Conservation (phyloP, 2,797 vertebrate genomes). For the Percopsis omiscomaycus region DNA sequence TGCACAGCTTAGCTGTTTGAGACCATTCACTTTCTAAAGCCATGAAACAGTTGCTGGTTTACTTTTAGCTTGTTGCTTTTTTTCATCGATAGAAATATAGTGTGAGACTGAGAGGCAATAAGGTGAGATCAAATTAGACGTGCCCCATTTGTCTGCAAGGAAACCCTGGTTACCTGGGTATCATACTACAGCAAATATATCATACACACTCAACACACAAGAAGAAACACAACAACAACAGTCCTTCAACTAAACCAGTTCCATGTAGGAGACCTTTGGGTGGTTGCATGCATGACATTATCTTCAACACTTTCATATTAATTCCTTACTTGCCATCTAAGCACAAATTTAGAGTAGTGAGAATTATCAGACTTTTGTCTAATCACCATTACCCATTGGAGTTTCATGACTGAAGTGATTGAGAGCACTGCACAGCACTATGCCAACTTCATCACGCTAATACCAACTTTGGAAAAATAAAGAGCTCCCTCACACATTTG, state of each 20-base stretch:
- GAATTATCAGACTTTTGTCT: neutral
- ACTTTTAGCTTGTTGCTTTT: constrained; percentile 20
- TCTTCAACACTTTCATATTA: too few relatives aligned
- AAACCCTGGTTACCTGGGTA: neutral
- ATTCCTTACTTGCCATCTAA: neutral
- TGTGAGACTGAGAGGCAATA: constrained; percentile 4
- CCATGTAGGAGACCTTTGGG: too few relatives aligned
- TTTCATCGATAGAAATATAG: constrained; percentile 12
- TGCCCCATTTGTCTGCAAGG: constrained; percentile 17
- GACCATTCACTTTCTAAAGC: constrained; percentile 1
- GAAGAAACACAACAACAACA: too few relatives aligned
- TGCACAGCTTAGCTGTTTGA: neutral
- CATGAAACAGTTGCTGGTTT: neutral
- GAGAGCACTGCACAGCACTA: constrained; percentile 13
- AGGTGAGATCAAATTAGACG: constrained; percentile 11
- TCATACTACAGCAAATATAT: neutral
- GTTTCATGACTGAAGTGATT: constrained; percentile 34
- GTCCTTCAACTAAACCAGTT: too few relatives aligned
- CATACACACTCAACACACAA: neutral
- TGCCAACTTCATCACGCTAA: constrained; percentile 37
- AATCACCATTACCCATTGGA: neutral
- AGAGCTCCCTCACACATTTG: constrained; percentile 22
- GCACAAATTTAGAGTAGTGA: neutral
- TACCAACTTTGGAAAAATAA: constrained; percentile 26
- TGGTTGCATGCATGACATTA: too few relatives aligned